phyloP scores from a whole-genome alignment of 2,888 invertebrate genomes.

The Cantharis rustica region DNA sequence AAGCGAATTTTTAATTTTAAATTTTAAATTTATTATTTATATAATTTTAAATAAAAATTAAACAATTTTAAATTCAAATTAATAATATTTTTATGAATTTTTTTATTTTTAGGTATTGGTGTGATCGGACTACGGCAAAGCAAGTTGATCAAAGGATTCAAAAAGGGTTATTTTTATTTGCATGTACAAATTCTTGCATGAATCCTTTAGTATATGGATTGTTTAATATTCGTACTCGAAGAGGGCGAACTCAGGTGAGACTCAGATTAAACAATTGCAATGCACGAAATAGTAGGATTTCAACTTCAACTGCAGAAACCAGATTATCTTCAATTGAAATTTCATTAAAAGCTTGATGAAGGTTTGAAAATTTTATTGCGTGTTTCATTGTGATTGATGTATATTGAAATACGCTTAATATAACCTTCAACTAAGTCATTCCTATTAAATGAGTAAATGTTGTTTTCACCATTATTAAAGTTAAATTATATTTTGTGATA shows the following conservation, averaged over 20 bases:
- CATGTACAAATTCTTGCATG: conserved; percentile 95
- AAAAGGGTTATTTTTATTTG: conserved; percentile 88
- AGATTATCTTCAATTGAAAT: conserved; percentile 47
- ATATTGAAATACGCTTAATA: neutral
- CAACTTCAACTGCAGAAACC: conserved; percentile 50
- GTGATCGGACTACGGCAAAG: conserved; percentile 72
- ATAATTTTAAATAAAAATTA: too few relatives aligned
- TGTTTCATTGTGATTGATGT: neutral
- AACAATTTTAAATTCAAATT: too few relatives aligned
- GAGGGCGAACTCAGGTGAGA: conserved; percentile 50
- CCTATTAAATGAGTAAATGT: neutral
- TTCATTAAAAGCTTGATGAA: conserved; percentile 40
- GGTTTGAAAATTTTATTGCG: neutral
- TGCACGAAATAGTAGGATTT: conserved; percentile 30
- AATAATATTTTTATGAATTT: neutral
- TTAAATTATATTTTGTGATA: neutral
- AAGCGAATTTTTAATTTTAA: too few relatives aligned
- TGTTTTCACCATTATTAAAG: neutral
- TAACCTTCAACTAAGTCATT: neutral
- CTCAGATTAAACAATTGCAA: conserved; percentile 47
- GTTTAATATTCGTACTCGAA: conserved; percentile 74
- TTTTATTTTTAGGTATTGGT: conserved; percentile 72
- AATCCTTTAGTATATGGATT: conserved; percentile 95
- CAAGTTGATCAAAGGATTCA: conserved; percentile 78
- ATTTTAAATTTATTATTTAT: too few relatives aligned